phyloP scores from a whole-genome alignment of 2,113 vertebrate genomes.

The Mus musculus region GRCm39 chrX:73099001-73099500 shows the following conservation, averaged over 20 bases:
- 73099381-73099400: not conserved
- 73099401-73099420: not conserved
- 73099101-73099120: not conserved
- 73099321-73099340: not conserved
- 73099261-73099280: not conserved
- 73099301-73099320: not conserved
- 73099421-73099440: conserved; percentile 31
- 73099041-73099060: not conserved
- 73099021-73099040: not conserved
- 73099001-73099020: conserved; percentile 7
- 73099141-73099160: too few relatives aligned
- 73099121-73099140: too few relatives aligned
- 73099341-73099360: not conserved
- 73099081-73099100: not conserved
- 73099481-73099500: not conserved
- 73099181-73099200: too few relatives aligned
- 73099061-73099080: not conserved
- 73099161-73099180: too few relatives aligned
- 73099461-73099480: not conserved
- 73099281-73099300: not conserved
- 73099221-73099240: too few relatives aligned
- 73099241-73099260: too few relatives aligned
- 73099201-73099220: too few relatives aligned
- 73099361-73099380: not conserved
- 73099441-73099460: not conserved